A percentile compares a stretch with the other conserved stretches of the same genome.
phyloP scores from a whole-genome alignment of 2,888 invertebrate genomes.

The Amphipoea oculea region DNA sequence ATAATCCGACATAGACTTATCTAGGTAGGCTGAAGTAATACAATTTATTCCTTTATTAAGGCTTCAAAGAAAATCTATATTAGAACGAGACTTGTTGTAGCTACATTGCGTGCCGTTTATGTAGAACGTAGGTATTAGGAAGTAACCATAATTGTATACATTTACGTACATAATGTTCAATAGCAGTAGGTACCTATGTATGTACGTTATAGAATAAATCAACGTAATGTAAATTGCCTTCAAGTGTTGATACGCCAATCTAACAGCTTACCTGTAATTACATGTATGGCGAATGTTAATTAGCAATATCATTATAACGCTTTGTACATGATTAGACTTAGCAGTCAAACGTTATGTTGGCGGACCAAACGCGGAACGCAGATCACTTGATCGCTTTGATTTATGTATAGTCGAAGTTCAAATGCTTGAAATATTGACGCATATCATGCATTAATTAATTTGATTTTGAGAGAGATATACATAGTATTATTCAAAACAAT shows the following conservation, averaged over 20 bases:
- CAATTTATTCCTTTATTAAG: not conserved
- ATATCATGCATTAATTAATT: not conserved
- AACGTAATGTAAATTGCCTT: constrained; percentile 36
- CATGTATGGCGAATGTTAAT: constrained; percentile 36
- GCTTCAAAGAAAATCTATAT: constrained; percentile 3
- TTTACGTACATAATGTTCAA: constrained; percentile 16
- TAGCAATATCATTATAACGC: constrained; percentile 27
- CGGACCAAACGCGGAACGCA: not conserved
- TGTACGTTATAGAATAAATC: constrained; percentile 1
- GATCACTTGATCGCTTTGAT: not conserved
- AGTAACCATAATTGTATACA: constrained; percentile 17
- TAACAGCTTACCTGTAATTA: constrained; percentile 35
- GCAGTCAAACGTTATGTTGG: not conserved
- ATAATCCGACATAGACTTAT: not conserved
- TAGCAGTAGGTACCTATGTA: not conserved
- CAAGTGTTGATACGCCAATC: constrained; percentile 33
- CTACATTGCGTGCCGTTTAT: constrained; percentile 19
- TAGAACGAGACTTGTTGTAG: not conserved
- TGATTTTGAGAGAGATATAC: not conserved
- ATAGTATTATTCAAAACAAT: not conserved
- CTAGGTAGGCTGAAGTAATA: not conserved
- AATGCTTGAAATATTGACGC: not conserved
- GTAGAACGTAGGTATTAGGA: constrained; percentile 27
- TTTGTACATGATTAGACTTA: not conserved
- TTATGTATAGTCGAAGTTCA: not conserved